A percentile compares a stretch with the other conserved stretches of the same genome.
phyloP scores from a whole-genome alignment of 2,113 vertebrate species.

The Mohoua ochrocephala region DNA sequence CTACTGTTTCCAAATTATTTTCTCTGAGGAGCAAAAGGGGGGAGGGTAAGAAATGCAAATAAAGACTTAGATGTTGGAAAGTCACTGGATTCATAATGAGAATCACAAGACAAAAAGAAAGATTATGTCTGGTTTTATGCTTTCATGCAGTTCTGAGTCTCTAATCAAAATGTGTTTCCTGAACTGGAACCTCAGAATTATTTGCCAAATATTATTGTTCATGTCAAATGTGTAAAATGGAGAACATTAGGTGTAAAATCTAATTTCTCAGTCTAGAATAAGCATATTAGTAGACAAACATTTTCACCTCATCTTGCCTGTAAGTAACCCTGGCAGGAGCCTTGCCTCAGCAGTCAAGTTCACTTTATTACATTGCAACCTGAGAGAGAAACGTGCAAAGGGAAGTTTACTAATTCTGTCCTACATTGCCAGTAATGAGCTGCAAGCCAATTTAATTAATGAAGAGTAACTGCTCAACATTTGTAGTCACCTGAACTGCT shows the following conservation, averaged over 20 bases:
- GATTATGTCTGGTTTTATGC: background rate
- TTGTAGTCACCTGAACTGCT: background rate
- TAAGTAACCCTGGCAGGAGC: background rate
- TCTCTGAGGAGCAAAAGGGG: background rate
- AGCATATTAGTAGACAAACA: background rate
- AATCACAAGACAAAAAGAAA: background rate
- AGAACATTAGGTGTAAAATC: background rate
- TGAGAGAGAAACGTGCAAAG: background rate
- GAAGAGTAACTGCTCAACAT: background rate
- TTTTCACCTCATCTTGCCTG: background rate
- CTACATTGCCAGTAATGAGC: background rate
- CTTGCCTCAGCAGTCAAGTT: background rate
- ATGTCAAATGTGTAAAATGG: background rate
- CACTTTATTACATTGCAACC: background rate
- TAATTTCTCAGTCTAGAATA: background rate
- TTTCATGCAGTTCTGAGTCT: background rate
- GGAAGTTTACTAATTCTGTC: background rate
- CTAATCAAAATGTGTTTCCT: constrained; percentile 14
- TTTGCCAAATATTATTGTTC: background rate
- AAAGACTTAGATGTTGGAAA: background rate
- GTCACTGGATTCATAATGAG: background rate
- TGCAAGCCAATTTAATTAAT: constrained; percentile 13
- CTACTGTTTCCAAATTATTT: background rate
- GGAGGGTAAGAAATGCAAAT: background rate
- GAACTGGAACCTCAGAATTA: background rate